Conservation (phyloP, 2,113 vertebrate species). For the Proteles cristata region DNA sequence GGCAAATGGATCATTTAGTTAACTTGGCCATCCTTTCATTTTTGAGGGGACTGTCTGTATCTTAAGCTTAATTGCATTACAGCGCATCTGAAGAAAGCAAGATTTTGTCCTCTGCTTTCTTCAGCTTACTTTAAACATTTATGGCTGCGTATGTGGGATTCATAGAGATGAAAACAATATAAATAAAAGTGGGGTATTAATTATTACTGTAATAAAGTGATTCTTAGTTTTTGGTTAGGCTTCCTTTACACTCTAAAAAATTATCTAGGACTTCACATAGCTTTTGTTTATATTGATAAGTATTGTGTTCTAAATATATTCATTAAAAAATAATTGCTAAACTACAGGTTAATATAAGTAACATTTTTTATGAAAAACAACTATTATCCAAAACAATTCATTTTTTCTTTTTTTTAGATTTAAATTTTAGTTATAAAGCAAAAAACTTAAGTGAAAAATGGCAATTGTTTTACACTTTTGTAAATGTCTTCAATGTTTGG, state of each 20-base stretch:
- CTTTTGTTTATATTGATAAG: not conserved
- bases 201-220: not conserved
- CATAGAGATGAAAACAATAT: constrained; percentile 4
- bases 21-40: not conserved
- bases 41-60: not conserved
- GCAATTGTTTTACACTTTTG: constrained; percentile 6
- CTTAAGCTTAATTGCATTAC: not conserved
- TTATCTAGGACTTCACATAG: not conserved
- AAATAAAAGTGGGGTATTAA: constrained; percentile 16
- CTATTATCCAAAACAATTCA: not conserved
- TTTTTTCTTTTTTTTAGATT: too few relatives aligned
- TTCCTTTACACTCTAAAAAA: constrained; percentile 17
- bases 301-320: not conserved
- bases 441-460: not conserved
- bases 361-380: constrained; percentile 16
- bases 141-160: not conserved
- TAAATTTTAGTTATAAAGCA: not conserved
- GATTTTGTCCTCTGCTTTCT: not conserved
- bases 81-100: not conserved
- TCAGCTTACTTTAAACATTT: constrained; percentile 30
- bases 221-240: constrained; percentile 18
- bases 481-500: constrained; percentile 11
- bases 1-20: not conserved
- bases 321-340: not conserved
- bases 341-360: constrained; percentile 5